A percentile compares a stretch with the other conserved stretches of the same genome.
Evolutionary conservation across 2,797 vertebrate species (phyloP).

Genomic region (Protonibea diacanthus): DNA sequence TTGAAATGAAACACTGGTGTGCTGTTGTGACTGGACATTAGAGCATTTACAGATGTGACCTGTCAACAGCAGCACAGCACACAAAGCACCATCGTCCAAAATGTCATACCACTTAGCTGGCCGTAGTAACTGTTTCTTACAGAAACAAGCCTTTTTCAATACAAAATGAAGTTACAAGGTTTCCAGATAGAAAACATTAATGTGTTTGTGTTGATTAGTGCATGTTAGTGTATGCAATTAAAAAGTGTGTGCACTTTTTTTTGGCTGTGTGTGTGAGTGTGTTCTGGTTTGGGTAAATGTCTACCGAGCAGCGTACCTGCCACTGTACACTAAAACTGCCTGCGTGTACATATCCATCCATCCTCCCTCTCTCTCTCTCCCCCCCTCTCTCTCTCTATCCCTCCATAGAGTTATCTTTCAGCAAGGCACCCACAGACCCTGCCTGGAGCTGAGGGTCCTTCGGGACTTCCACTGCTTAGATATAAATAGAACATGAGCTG

Average conservation of each 20-base stretch:
- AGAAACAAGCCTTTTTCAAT: background rate
- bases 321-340: slow-evolving; percentile 48
- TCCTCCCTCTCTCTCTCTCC: slow-evolving; percentile 27
- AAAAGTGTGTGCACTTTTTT: slow-evolving; percentile 26
- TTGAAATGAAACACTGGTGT: slow-evolving; percentile 29
- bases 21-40: background rate
- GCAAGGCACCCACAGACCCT: slow-evolving; percentile 71
- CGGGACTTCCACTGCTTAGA: slow-evolving; percentile 75
- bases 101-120: background rate
- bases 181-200: background rate
- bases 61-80: background rate
- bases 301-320: slow-evolving; percentile 13
- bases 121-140: background rate
- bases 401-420: slow-evolving; percentile 71
- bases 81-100: background rate
- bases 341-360: slow-evolving; percentile 56
- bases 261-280: slow-evolving; percentile 14
- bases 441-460: slow-evolving; percentile 72
- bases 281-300: slow-evolving; percentile 6
- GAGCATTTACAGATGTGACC: slow-evolving; percentile 12
- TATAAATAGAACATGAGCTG: slow-evolving; percentile 84
- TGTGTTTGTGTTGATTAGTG: background rate
- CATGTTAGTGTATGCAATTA: background rate
- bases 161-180: background rate
- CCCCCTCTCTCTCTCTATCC: slow-evolving; percentile 9